Conservation (phyloP, 2,113 vertebrate species). For the Coregonus clupeaformis region DNA sequence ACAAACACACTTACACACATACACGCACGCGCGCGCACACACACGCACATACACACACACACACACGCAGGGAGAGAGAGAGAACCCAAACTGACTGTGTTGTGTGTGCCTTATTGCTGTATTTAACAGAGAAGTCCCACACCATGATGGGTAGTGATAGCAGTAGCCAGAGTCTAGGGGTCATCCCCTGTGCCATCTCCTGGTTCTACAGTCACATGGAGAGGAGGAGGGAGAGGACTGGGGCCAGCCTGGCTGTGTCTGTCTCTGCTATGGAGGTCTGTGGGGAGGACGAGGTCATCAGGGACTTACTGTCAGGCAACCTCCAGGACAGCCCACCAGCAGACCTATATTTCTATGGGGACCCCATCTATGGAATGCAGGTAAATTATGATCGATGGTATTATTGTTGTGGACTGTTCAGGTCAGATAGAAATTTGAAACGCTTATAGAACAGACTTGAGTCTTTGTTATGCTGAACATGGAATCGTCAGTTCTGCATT, state of each 20-base stretch:
- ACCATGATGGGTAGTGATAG: conserved; percentile 94
- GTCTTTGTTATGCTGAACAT: too few species aligned
- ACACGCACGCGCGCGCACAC: background rate
- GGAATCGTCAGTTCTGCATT: too few species aligned
- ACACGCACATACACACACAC: background rate
- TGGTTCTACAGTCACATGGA: conserved; percentile 97
- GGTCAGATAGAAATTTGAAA: too few species aligned
- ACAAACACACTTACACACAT: background rate
- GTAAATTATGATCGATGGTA: conserved; percentile 53
- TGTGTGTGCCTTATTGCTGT: conserved; percentile 69
- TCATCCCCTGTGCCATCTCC: conserved; percentile 94
- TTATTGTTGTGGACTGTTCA: too few species aligned
- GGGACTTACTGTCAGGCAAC: conserved; percentile 86
- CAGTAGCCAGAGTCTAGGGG: conserved; percentile 84
- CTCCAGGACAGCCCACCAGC: conserved; percentile 86
- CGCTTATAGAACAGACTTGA: background rate
- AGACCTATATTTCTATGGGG: conserved; percentile 88
- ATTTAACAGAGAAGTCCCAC: conserved; percentile 87
- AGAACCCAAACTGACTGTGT: background rate
- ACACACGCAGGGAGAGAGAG: background rate
- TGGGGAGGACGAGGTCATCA: conserved; percentile 90
- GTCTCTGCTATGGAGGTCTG: conserved; percentile 95
- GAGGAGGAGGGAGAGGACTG: conserved; percentile 76
- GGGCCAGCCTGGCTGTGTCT: conserved; percentile 90
- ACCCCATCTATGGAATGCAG: conserved; percentile 91